Percentiles rank a stretch among this genome's conserved stretches.
Evolutionary conservation across 2,888 invertebrate species (phyloP).

Genomic region (Oxycera nigricornis): DNA sequence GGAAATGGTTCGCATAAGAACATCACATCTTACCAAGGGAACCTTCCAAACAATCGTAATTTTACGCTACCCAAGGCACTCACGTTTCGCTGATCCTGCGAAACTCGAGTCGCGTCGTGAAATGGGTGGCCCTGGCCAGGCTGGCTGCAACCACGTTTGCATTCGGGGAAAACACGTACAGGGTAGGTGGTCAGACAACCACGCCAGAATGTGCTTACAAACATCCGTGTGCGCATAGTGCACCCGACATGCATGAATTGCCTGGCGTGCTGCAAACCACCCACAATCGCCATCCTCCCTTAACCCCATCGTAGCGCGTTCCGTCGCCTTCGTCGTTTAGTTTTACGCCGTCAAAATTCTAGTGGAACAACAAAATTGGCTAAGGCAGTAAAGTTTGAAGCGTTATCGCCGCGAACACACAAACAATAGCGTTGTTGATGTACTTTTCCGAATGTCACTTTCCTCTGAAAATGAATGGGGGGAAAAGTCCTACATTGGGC

Average conservation of each 20-base stretch:
- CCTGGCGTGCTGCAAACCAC: not conserved
- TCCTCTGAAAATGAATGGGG: too few species aligned
- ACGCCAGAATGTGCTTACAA: not conserved
- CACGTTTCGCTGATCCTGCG: not conserved
- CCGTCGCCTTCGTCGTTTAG: not conserved
- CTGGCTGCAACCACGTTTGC: not conserved
- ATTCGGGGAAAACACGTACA: not conserved
- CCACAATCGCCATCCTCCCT: not conserved
- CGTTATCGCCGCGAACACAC: too few species aligned
- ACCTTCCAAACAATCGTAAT: too few species aligned
- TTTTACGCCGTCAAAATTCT: not conserved
- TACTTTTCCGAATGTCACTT: too few species aligned
- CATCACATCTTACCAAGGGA: not conserved
- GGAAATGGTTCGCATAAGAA: too few species aligned
- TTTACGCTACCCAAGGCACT: too few species aligned
- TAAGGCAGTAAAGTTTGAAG: too few species aligned
- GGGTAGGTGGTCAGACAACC: not conserved
- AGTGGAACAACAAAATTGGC: too few species aligned
- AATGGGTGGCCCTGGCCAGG: not conserved
- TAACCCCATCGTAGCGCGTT: too few species aligned
- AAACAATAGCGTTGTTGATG: too few species aligned
- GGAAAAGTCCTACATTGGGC: too few species aligned
- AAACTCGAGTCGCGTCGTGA: not conserved
- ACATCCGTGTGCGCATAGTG: constrained; percentile 28
- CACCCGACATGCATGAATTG: constrained; percentile 4